Evolutionary conservation across 2,113 vertebrate genomes (phyloP).

Genomic region (Peromyscus californicus): DNA sequence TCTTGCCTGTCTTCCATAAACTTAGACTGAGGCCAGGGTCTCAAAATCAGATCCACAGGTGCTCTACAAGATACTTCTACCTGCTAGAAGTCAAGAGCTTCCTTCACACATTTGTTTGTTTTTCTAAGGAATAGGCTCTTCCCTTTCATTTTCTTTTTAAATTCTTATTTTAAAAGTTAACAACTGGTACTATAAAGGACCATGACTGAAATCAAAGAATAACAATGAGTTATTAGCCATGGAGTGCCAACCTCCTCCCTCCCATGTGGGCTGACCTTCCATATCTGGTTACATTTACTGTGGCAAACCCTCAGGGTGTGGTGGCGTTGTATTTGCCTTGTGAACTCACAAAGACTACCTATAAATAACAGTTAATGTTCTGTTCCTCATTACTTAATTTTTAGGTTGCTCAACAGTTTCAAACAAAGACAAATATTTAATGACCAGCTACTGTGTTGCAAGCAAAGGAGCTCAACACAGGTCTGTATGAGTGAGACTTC

Average conservation of each 20-base stretch:
- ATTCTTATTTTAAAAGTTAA: slow-evolving; percentile 56
- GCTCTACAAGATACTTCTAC: background rate
- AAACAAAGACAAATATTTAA: slow-evolving; percentile 52
- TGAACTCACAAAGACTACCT: background rate
- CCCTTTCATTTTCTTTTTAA: background rate
- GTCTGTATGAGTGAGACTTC: background rate
- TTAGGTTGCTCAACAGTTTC: slow-evolving; percentile 32
- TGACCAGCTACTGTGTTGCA: background rate
- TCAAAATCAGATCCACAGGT: background rate
- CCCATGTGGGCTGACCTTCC: no score
- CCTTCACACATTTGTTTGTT: background rate
- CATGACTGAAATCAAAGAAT: slow-evolving; percentile 10
- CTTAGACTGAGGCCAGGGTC: background rate
- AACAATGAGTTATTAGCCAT: background rate
- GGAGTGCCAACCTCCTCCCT: background rate
- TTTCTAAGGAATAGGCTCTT: background rate
- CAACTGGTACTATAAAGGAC: background rate
- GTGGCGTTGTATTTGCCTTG: background rate
- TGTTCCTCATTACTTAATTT: slow-evolving; percentile 7
- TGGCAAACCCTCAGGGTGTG: background rate
- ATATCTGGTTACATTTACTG: background rate
- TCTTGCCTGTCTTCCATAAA: background rate
- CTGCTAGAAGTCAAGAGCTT: background rate
- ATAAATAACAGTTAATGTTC: slow-evolving; percentile 11
- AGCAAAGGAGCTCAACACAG: background rate